These are phyloP conservation scores for Drosophila triauraria DNA, from an alignment of 1,140 invertebrate genomes.

Conservation along the genomic window DNA sequence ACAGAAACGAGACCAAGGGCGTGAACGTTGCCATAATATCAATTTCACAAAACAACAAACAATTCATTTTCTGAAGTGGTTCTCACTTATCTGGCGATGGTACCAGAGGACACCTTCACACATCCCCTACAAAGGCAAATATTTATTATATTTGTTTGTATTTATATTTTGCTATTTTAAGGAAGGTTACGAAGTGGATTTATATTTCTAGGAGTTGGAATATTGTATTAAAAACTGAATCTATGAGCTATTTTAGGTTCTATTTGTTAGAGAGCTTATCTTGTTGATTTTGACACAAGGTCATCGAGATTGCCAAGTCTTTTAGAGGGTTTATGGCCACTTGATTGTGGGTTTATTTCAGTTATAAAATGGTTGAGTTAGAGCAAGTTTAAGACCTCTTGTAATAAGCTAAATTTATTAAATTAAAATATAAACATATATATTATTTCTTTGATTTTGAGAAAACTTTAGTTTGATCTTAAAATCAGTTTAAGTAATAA, in stretches of 20 bases:
- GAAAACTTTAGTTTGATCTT: background rate
- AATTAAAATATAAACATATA: no score
- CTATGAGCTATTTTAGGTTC: background rate
- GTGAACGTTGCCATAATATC: conserved; percentile 16
- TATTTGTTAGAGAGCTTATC: background rate
- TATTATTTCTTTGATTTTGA: background rate
- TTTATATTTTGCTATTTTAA: background rate
- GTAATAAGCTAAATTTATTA: background rate
- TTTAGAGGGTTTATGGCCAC: background rate
- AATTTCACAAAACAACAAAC: conserved; percentile 36
- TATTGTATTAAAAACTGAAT: background rate
- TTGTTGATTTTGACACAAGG: background rate
- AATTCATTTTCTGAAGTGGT: conserved; percentile 20
- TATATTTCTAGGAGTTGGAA: background rate
- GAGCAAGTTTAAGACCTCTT: background rate
- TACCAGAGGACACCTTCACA: conserved; percentile 1
- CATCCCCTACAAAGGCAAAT: conserved; percentile 18
- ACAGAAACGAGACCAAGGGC: conserved; percentile 34
- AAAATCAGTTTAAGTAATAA: background rate
- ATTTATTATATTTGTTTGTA: background rate
- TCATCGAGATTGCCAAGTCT: background rate
- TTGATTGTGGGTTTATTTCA: background rate
- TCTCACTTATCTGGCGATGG: conserved; percentile 35
- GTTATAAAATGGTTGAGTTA: background rate
- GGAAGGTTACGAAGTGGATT: no score